Conservation (phyloP, 2,888 invertebrate genomes). For the Chrysina gloriosa region DNA sequence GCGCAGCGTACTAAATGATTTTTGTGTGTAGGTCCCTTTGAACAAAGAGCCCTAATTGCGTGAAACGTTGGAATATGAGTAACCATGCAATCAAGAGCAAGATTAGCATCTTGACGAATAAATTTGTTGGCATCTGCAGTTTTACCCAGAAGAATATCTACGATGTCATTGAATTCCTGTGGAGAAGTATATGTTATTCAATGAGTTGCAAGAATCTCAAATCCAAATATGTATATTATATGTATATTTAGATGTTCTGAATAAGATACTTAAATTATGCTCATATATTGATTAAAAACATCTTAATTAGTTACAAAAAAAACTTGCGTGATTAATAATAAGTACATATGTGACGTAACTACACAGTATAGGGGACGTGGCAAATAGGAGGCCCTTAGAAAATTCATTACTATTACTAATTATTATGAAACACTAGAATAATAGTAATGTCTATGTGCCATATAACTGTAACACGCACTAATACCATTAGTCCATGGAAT, state of each 20-base stretch:
- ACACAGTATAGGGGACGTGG: no score
- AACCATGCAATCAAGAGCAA: slow-evolving; percentile 76
- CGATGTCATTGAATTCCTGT: slow-evolving; percentile 79
- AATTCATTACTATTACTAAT: no score
- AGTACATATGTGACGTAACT: no score
- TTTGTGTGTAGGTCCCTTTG: slow-evolving; percentile 69
- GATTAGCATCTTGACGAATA: slow-evolving; percentile 80
- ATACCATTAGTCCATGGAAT: no score
- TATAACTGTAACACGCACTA: no score
- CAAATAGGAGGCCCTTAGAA: no score
- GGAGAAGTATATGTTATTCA: slow-evolving; percentile 28
- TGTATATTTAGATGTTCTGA: neutral
- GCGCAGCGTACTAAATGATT: slow-evolving; percentile 76
- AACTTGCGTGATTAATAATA: no score
- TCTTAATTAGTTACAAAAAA: no score
- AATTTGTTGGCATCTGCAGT: slow-evolving; percentile 80
- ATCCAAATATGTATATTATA: neutral
- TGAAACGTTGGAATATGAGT: slow-evolving; percentile 73
- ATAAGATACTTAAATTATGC: no score
- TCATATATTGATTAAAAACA: no score
- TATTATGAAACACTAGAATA: no score
- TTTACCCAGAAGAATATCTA: slow-evolving; percentile 73
- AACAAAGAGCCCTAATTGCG: slow-evolving; percentile 67
- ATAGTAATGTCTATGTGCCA: no score
- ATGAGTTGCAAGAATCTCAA: neutral